These are phyloP conservation scores for Apamea crenata DNA, from an alignment of 2,888 invertebrate species.

Conservation along the genomic window DNA sequence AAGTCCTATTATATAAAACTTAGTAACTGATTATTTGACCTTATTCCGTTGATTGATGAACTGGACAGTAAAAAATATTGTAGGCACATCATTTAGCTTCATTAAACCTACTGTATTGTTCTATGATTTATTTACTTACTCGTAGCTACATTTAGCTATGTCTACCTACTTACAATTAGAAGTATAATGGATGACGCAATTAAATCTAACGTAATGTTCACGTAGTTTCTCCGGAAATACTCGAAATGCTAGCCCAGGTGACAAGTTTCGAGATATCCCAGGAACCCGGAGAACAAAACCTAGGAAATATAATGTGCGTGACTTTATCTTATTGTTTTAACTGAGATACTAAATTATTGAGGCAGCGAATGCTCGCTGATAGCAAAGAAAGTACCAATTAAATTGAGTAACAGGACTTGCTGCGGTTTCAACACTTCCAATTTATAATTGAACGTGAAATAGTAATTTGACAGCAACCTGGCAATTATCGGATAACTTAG, in stretches of 20 bases:
- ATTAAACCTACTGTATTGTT: constrained; percentile 41
- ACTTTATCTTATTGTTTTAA: constrained; percentile 60
- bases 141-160: not conserved
- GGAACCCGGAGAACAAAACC: constrained; percentile 57
- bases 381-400: constrained; percentile 43
- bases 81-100: constrained; percentile 31
- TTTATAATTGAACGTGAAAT: constrained; percentile 24
- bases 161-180: constrained; percentile 17
- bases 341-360: constrained; percentile 51
- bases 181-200: constrained; percentile 53
- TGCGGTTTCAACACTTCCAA: constrained; percentile 9
- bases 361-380: constrained; percentile 35
- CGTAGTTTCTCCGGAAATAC: constrained; percentile 60
- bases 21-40: constrained; percentile 47
- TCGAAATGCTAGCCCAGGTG: constrained; percentile 52
- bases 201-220: constrained; percentile 46
- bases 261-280: constrained; percentile 59
- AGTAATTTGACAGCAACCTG: constrained; percentile 31
- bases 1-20: constrained; percentile 56
- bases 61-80: constrained; percentile 28
- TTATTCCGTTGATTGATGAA: constrained; percentile 61
- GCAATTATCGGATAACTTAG: constrained; percentile 22
- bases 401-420: constrained; percentile 17
- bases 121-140: constrained; percentile 35
- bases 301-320: constrained; percentile 58